Conservation (phyloP, 2,888 invertebrate genomes). For the Nezara viridula region DNA sequence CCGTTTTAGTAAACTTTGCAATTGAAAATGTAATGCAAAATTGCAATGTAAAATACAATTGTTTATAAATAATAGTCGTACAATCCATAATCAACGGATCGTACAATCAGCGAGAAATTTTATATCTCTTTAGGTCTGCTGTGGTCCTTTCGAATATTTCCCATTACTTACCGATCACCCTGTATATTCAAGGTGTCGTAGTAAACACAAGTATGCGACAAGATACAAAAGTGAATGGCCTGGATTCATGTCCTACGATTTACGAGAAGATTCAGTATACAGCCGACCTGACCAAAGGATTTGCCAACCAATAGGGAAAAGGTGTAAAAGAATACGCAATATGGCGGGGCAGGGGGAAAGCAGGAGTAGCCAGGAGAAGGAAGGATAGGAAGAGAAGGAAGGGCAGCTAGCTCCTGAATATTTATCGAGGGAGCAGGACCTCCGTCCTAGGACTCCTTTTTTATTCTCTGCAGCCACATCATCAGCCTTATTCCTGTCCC, state of each 20-base stretch:
- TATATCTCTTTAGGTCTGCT: too few relatives aligned
- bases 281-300: not conserved
- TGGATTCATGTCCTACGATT: not conserved
- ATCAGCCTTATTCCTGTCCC: not conserved
- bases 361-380: not conserved
- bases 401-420: not conserved
- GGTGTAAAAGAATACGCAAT: not conserved
- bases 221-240: too few relatives aligned
- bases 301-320: not conserved
- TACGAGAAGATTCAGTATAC: not conserved
- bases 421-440: not conserved
- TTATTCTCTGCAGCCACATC: slow-evolving; percentile 18
- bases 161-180: too few relatives aligned
- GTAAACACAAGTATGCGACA: too few relatives aligned
- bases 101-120: too few relatives aligned
- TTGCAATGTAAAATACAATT: too few relatives aligned
- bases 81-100: too few relatives aligned
- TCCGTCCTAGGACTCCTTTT: not conserved
- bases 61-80: too few relatives aligned
- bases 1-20: too few relatives aligned
- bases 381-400: not conserved
- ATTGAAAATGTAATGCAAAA: too few relatives aligned
- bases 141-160: too few relatives aligned
- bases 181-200: too few relatives aligned
- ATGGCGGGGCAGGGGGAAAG: not conserved